Evolutionary conservation across 2,113 vertebrate species (phyloP).

Genomic region (Geothlypis trichas): DNA sequence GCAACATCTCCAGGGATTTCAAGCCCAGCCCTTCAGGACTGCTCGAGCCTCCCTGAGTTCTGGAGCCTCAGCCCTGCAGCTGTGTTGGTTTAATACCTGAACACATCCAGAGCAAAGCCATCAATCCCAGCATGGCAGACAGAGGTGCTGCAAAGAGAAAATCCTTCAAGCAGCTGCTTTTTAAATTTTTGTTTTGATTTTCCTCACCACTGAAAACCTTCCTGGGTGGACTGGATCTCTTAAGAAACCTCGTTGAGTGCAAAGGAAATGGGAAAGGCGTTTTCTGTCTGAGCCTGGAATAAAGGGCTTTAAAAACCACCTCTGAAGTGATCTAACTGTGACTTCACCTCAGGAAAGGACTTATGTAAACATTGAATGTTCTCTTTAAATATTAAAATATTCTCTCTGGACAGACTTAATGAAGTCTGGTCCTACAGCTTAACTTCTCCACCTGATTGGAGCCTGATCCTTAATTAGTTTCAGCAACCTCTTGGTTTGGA

Average conservation of each 20-base stretch:
- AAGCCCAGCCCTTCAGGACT: neutral
- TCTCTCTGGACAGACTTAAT: conserved; percentile 57
- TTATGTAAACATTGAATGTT: conserved; percentile 61
- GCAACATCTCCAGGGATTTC: neutral
- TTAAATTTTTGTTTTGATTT: neutral
- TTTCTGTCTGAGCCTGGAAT: neutral
- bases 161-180: neutral
- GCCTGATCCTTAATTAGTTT: conserved; percentile 62
- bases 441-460: conserved; percentile 40
- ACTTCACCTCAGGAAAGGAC: conserved; percentile 14
- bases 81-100: neutral
- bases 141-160: neutral
- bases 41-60: neutral
- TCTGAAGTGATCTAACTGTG: conserved; percentile 26
- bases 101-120: neutral
- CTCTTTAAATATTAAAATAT: conserved; percentile 71
- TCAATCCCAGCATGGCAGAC: neutral
- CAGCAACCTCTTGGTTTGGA: conserved; percentile 13
- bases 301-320: conserved; percentile 42
- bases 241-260: neutral
- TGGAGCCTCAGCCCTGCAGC: neutral
- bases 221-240: neutral
- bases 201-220: neutral
- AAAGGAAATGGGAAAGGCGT: neutral
- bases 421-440: conserved; percentile 48